Percentiles rank a stretch among this genome's conserved stretches.
Evolutionary conservation across 2,113 vertebrate genomes (phyloP).

Genomic region (Perca flavescens): DNA sequence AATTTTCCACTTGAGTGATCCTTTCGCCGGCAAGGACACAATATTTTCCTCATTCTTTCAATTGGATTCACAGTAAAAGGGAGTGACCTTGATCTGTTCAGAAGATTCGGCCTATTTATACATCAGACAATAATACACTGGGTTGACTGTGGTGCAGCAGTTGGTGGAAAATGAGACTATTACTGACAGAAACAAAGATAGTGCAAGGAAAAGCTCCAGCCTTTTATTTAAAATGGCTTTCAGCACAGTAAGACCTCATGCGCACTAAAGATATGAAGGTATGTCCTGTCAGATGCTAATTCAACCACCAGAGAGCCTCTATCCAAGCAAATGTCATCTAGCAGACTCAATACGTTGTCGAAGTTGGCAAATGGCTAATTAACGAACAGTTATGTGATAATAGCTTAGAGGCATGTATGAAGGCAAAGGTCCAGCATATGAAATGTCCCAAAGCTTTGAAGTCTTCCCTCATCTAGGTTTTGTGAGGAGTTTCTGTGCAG

Average conservation of each 20-base stretch:
- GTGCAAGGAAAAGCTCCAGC: constrained; percentile 11
- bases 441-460: constrained; percentile 66
- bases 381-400: constrained; percentile 66
- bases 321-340: constrained; percentile 62
- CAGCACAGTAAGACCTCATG: constrained; percentile 41
- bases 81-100: constrained; percentile 56
- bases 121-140: constrained; percentile 23
- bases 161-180: constrained; percentile 59
- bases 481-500: constrained; percentile 50
- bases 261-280: constrained; percentile 39
- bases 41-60: constrained; percentile 51
- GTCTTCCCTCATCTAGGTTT: constrained; percentile 57
- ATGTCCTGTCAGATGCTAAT: constrained; percentile 65
- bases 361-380: constrained; percentile 73
- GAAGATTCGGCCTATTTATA: constrained; percentile 51
- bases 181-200: constrained; percentile 48
- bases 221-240: constrained; percentile 52
- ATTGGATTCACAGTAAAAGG: constrained; percentile 46
- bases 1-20: constrained; percentile 47
- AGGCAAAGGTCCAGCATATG: constrained; percentile 50
- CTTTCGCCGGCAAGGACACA: constrained; percentile 47
- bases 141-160: constrained; percentile 42
- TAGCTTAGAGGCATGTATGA: constrained; percentile 46
- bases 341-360: constrained; percentile 55
- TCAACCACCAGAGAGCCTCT: constrained; percentile 48